phyloP scores from a whole-genome alignment of 2,888 invertebrate genomes.

The Drosophila tripunctata region DNA sequence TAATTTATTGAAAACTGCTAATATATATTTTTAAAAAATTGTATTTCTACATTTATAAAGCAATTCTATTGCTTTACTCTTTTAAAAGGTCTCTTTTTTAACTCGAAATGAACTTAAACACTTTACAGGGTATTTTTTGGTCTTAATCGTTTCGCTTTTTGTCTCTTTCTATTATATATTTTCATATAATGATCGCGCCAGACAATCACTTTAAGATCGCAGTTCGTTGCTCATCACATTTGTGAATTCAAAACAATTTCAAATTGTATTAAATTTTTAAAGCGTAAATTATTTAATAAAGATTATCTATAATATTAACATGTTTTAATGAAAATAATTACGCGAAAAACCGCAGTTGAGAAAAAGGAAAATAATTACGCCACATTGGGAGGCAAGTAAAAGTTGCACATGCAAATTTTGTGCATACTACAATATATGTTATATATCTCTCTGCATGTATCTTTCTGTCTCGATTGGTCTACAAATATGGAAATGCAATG shows the following conservation, averaged over 20 bases:
- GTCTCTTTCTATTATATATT: neutral
- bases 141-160: neutral
- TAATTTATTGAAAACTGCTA: too few species aligned
- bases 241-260: neutral
- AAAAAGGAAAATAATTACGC: slow-evolving; percentile 29
- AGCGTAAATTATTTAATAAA: neutral
- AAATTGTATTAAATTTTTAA: neutral
- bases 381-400: slow-evolving; percentile 26
- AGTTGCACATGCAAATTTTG: slow-evolving; percentile 47
- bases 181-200: neutral
- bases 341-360: slow-evolving; percentile 4
- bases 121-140: neutral
- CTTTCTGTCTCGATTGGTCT: neutral
- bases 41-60: too few species aligned
- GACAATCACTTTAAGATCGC: slow-evolving; percentile 1
- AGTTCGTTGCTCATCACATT: slow-evolving; percentile 12
- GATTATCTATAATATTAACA: neutral
- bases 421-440: slow-evolving; percentile 1
- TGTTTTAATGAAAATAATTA: slow-evolving; percentile 1
- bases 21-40: too few species aligned
- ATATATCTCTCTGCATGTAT: neutral
- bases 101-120: neutral
- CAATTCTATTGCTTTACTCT: too few species aligned
- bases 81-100: too few species aligned
- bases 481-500: slow-evolving; percentile 63